Conservation (phyloP, 2,888 invertebrate genomes). For the Lasioglossum leucozonium region DNA sequence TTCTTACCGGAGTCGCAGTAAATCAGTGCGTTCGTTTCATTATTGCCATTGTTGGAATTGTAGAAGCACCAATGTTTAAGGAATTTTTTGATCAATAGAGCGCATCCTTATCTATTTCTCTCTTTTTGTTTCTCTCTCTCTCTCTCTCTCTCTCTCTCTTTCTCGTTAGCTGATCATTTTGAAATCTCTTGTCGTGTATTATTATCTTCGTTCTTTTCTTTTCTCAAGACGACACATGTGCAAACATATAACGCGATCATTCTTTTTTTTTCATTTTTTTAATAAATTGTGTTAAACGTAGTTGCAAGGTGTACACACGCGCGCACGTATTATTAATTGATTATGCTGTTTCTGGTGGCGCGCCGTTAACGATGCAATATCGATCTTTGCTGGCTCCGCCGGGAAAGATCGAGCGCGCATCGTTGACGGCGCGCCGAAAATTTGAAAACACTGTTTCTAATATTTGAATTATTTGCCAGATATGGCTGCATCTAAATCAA, state of each 20-base stretch:
- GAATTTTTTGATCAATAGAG: constrained; percentile 27
- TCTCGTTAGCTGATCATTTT: constrained; percentile 31
- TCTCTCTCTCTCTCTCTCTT: constrained; percentile 3
- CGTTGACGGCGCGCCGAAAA: constrained; percentile 22
- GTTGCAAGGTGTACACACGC: constrained; percentile 41
- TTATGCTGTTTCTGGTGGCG: constrained; percentile 20
- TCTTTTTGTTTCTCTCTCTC: constrained; percentile 12
- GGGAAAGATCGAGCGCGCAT: constrained; percentile 32
- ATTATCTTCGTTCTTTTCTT: constrained; percentile 34
- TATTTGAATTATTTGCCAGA: constrained; percentile 78
- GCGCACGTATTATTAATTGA: constrained; percentile 14
- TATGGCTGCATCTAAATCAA: constrained; percentile 79
- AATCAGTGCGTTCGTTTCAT: constrained; percentile 50
- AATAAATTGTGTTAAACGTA: constrained; percentile 40
- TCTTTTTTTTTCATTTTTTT: not conserved
- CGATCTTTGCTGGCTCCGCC: not conserved
- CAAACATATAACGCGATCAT: constrained; percentile 25
- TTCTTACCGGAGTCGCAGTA: constrained; percentile 55
- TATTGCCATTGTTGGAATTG: constrained; percentile 43
- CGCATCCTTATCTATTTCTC: constrained; percentile 22
- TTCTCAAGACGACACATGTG: constrained; percentile 21
- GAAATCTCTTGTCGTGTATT: constrained; percentile 33
- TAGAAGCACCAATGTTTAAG: constrained; percentile 49
- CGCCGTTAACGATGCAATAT: constrained; percentile 23
- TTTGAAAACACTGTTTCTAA: constrained; percentile 60